Percentiles rank a stretch among this genome's conserved stretches.
phyloP scores from a whole-genome alignment of 2,888 invertebrate species.

The Lasioglossum zephyrum region DNA sequence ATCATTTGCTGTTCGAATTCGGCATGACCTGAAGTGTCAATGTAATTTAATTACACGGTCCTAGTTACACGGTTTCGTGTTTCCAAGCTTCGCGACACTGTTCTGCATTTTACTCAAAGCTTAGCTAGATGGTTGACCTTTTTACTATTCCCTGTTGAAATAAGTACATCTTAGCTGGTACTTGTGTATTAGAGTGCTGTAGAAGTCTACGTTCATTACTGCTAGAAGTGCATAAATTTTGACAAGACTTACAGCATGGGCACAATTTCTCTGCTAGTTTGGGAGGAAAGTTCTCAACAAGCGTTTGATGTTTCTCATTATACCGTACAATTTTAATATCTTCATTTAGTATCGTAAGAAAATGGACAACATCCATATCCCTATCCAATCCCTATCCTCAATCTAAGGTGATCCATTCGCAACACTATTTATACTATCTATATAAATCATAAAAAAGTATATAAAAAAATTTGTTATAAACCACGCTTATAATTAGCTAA shows the following conservation, averaged over 20 bases:
- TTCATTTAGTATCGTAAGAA: background rate
- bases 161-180: background rate
- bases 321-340: background rate
- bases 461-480: no score
- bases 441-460: no score
- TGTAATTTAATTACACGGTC: constrained; percentile 6
- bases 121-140: background rate
- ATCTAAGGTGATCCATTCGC: no score
- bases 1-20: background rate
- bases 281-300: background rate
- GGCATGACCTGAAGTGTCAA: background rate
- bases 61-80: background rate
- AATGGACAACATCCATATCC: no score
- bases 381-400: no score
- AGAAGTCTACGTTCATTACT: background rate
- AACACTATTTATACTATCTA: no score
- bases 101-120: background rate
- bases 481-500: no score
- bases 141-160: background rate
- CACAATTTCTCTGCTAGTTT: background rate
- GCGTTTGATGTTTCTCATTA: background rate
- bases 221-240: background rate
- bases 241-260: background rate
- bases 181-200: background rate
- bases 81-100: background rate